Evolutionary conservation across 2,888 invertebrate genomes (phyloP).

Genomic region (Hirtodrosophila histrioides): DNA sequence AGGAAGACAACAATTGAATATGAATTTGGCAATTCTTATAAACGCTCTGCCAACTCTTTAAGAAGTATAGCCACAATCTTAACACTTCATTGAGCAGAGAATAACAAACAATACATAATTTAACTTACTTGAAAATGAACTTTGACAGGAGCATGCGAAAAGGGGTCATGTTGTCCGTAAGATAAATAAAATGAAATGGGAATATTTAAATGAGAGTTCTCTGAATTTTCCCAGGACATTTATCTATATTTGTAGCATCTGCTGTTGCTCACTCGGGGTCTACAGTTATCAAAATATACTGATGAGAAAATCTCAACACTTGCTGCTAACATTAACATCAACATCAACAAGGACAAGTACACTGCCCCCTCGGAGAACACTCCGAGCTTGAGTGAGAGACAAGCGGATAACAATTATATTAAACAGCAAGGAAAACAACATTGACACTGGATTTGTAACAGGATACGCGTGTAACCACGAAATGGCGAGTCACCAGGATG

Average conservation of each 20-base stretch:
- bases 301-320: slow-evolving; percentile 69
- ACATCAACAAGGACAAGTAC: slow-evolving; percentile 6
- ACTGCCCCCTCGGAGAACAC: background rate
- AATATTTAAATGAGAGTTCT: no score
- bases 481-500: slow-evolving; percentile 50
- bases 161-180: no score
- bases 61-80: no score
- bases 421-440: slow-evolving; percentile 72
- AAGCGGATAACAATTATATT: slow-evolving; percentile 80
- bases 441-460: slow-evolving; percentile 82
- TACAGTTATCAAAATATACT: slow-evolving; percentile 45
- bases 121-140: no score
- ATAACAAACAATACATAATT: no score
- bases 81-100: no score
- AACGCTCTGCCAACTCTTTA: no score
- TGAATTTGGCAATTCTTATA: no score
- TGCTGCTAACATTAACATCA: slow-evolving; percentile 29
- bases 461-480: slow-evolving; percentile 84
- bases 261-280: slow-evolving; percentile 35
- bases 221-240: slow-evolving; percentile 42
- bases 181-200: no score
- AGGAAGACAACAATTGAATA: no score
- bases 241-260: slow-evolving; percentile 48
- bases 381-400: slow-evolving; percentile 27
- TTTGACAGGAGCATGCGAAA: no score